phyloP scores from a whole-genome alignment of 1,140 invertebrate genomes.

The Drosophila paulistorum region DNA sequence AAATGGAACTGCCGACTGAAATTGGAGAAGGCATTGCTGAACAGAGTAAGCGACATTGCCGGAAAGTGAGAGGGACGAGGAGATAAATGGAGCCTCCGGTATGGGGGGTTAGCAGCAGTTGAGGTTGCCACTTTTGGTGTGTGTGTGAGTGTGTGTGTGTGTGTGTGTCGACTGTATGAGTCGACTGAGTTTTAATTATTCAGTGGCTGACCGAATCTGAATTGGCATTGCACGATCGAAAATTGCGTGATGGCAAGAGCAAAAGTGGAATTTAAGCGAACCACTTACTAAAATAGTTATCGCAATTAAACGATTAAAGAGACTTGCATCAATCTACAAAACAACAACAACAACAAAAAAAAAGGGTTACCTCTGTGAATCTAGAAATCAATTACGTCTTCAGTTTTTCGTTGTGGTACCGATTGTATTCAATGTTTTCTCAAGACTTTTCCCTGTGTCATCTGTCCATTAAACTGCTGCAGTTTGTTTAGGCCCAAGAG shows the following conservation, averaged over 20 bases:
- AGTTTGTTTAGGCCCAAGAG: conserved; percentile 12
- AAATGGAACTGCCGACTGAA: conserved; percentile 24
- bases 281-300: too few relatives aligned
- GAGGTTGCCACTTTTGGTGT: conserved; percentile 58
- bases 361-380: too few relatives aligned
- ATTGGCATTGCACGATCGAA: neutral
- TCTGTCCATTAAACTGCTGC: conserved; percentile 2
- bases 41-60: too few relatives aligned
- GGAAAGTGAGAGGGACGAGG: neutral
- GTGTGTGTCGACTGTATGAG: neutral
- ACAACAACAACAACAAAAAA: too few relatives aligned
- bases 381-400: too few relatives aligned
- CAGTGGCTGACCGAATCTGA: conserved; percentile 40
- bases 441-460: neutral
- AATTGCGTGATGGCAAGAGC: neutral
- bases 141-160: neutral
- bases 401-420: too few relatives aligned
- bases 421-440: neutral
- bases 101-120: conserved; percentile 33
- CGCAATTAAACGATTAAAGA: too few relatives aligned
- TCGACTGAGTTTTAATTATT: conserved; percentile 70
- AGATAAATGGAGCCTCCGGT: neutral
- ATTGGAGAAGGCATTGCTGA: conserved; percentile 29
- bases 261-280: neutral
- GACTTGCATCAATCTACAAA: too few relatives aligned